Evolutionary conservation across 2,888 invertebrate species (phyloP).

Genomic region (Tuta absoluta): DNA sequence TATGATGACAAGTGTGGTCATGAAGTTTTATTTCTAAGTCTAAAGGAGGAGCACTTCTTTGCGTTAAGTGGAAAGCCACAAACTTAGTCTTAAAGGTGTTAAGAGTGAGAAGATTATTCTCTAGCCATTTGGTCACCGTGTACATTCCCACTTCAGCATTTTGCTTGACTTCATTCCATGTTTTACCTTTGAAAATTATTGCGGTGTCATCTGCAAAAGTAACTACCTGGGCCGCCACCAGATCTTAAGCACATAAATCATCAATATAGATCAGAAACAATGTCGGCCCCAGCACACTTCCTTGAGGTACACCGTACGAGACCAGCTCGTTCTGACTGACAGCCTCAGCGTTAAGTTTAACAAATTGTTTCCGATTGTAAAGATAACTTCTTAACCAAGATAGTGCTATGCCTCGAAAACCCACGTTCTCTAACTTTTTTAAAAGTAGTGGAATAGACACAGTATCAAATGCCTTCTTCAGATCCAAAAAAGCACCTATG

Average conservation of each 20-base stretch:
- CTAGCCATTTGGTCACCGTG: background rate
- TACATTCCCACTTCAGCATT: background rate
- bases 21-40: background rate
- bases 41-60: background rate
- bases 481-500: slow-evolving; percentile 1
- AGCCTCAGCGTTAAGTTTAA: background rate
- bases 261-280: slow-evolving; percentile 12
- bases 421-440: background rate
- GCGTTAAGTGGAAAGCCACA: background rate
- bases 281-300: slow-evolving; percentile 14
- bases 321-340: background rate
- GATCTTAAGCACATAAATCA: too few species aligned
- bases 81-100: slow-evolving; percentile 12
- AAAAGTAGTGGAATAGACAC: background rate
- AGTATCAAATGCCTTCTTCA: slow-evolving; percentile 8
- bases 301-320: slow-evolving; percentile 5
- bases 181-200: background rate
- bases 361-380: background rate
- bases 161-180: background rate
- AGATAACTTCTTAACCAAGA: slow-evolving; percentile 5
- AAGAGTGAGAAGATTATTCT: background rate
- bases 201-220: slow-evolving; percentile 12
- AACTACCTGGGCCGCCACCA: background rate
- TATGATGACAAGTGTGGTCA: background rate
- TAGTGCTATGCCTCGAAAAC: background rate